A percentile compares a stretch with the other conserved stretches of the same genome.
phyloP scores from a whole-genome alignment of 2,113 vertebrate species.

The Epinephelus cyanopodus region DNA sequence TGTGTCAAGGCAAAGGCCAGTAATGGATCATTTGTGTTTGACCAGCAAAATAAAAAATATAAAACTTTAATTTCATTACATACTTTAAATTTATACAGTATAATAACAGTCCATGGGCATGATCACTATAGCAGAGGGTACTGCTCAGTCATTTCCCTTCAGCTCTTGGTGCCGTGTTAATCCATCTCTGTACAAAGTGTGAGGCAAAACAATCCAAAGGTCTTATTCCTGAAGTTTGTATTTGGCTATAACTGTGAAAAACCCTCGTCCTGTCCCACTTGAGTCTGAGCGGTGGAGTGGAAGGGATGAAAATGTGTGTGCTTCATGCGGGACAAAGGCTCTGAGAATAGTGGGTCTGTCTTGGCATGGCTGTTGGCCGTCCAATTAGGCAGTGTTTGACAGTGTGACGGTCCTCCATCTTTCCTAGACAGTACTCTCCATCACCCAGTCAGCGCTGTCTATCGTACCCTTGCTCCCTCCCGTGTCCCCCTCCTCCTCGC shows the following conservation, averaged over 20 bases:
- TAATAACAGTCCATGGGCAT: slow-evolving; percentile 19
- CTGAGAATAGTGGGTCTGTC: slow-evolving; percentile 31
- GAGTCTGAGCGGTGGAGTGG: background rate
- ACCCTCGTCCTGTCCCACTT: background rate
- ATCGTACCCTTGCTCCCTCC: slow-evolving; percentile 88
- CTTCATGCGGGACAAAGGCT: slow-evolving; percentile 50
- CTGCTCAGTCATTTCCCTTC: background rate
- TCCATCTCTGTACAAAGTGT: slow-evolving; percentile 39
- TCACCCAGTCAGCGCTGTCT: slow-evolving; percentile 93
- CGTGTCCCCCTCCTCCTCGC: slow-evolving; percentile 88
- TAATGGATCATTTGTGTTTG: slow-evolving; percentile 41
- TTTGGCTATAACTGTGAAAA: slow-evolving; percentile 37
- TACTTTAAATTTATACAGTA: slow-evolving; percentile 75
- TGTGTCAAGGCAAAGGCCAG: slow-evolving; percentile 39
- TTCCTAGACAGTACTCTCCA: slow-evolving; percentile 96
- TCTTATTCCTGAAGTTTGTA: slow-evolving; percentile 4
- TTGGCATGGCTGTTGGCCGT: slow-evolving; percentile 7
- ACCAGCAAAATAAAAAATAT: slow-evolving; percentile 73
- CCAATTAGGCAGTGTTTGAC: slow-evolving; percentile 26
- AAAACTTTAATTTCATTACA: slow-evolving; percentile 70
- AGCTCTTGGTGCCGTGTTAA: background rate
- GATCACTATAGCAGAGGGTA: background rate
- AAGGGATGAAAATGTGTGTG: slow-evolving; percentile 17
- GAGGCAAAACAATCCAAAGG: slow-evolving; percentile 19
- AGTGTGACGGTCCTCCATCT: background rate